Conservation (phyloP, 2,888 invertebrate genomes). For the Invenusta paracnida region DNA sequence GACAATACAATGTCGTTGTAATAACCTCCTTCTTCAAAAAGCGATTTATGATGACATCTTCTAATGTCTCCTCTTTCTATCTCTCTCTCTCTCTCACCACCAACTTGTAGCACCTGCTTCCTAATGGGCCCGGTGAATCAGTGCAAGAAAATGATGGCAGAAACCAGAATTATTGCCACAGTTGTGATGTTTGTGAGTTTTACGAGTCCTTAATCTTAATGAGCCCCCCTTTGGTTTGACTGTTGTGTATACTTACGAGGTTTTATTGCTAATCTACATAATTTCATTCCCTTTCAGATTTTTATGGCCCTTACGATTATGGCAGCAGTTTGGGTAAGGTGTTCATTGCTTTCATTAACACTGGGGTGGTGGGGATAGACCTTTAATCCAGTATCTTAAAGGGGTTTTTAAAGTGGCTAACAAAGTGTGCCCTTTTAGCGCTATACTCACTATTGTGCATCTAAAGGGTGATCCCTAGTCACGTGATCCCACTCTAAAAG, state of each 20-base stretch:
- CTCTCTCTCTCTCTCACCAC: too few species aligned
- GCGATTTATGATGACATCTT: too few species aligned
- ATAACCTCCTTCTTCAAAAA: too few species aligned
- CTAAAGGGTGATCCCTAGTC: too few species aligned
- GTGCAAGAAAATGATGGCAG: slow-evolving; percentile 80
- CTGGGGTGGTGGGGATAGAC: too few species aligned
- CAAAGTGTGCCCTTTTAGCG: too few species aligned
- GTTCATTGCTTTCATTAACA: too few species aligned
- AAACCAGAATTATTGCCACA: slow-evolving; percentile 75
- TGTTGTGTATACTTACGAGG: not conserved
- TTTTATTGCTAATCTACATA: not conserved
- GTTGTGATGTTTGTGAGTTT: slow-evolving; percentile 63
- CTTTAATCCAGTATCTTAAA: too few species aligned
- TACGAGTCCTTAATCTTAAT: not conserved
- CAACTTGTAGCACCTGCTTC: slow-evolving; percentile 74
- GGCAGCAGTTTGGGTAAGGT: slow-evolving; percentile 40
- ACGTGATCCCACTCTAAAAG: too few species aligned
- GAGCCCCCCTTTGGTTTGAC: not conserved
- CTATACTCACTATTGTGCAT: slow-evolving; percentile 72
- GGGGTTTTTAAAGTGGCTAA: too few species aligned
- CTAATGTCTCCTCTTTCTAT: too few species aligned
- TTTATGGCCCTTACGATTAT: slow-evolving; percentile 40
- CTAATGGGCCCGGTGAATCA: slow-evolving; percentile 85
- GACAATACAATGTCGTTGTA: too few species aligned
- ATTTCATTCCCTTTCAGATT: slow-evolving; percentile 20